Conservation (phyloP, 2,113 vertebrate species). For the Gulo gulo region DNA sequence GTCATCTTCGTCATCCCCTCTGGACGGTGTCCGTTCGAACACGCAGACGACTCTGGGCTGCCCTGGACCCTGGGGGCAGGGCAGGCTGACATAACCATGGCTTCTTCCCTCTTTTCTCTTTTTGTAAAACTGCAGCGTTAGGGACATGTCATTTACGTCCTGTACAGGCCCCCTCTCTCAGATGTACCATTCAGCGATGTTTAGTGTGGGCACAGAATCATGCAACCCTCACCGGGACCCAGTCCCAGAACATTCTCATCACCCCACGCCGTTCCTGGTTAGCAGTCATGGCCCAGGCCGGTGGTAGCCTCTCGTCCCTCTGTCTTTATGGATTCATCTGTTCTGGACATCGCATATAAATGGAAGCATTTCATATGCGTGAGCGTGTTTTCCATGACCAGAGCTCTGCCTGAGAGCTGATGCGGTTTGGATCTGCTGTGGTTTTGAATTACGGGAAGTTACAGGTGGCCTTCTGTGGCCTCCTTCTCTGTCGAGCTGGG, state of each 20-base stretch:
- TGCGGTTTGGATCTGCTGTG: background rate
- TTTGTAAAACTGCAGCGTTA: background rate
- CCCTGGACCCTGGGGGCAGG: background rate
- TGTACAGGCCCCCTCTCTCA: background rate
- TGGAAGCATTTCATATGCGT: fast-evolving
- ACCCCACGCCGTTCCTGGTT: background rate
- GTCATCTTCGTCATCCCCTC: background rate
- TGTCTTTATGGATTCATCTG: background rate
- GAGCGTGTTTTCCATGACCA: background rate
- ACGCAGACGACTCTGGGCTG: fast-evolving
- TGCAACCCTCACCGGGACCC: background rate
- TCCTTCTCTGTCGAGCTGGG: background rate
- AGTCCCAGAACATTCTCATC: background rate
- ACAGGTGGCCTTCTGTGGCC: background rate
- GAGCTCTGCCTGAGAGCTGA: background rate
- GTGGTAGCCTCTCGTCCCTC: background rate
- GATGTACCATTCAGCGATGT: background rate
- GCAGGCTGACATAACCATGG: fast-evolving
- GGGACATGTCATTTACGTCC: background rate
- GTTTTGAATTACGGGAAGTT: background rate
- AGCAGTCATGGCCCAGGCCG: background rate
- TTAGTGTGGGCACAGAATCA: background rate
- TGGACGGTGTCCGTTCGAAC: background rate
- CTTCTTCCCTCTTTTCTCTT: background rate
- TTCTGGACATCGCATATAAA: background rate